phyloP scores from a whole-genome alignment of 2,797 vertebrate species.

The Pyrrhura leucotis region DNA sequence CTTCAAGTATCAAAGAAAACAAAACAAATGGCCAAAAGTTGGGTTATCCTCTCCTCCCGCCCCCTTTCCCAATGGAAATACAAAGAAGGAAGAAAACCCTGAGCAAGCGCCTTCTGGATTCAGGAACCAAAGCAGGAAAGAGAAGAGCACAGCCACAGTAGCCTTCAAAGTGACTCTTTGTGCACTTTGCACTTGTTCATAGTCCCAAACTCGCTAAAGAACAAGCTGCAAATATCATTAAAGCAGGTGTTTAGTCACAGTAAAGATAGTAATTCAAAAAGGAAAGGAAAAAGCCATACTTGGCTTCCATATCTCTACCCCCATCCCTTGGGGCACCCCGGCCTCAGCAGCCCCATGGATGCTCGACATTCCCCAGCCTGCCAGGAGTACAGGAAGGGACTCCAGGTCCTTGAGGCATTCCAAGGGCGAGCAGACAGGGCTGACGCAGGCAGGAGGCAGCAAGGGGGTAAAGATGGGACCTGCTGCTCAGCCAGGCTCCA shows the following conservation, averaged over 20 bases:
- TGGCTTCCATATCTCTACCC: neutral
- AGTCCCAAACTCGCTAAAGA: neutral
- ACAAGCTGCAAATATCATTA: neutral
- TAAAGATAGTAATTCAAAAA: neutral
- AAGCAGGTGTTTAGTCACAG: constrained; percentile 32
- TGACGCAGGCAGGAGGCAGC: neutral
- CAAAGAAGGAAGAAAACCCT: constrained; percentile 60
- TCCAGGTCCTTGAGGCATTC: neutral
- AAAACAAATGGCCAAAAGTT: constrained; percentile 10
- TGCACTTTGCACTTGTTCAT: neutral
- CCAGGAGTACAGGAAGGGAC: neutral
- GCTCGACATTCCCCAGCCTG: neutral
- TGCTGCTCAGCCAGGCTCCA: neutral
- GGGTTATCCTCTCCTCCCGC: constrained; percentile 18
- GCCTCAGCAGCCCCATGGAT: neutral
- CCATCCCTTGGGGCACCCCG: neutral
- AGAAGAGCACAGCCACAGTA: neutral
- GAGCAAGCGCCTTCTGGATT: constrained; percentile 47
- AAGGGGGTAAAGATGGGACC: neutral
- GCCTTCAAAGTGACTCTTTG: neutral
- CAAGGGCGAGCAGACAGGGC: neutral
- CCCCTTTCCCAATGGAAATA: constrained; percentile 20
- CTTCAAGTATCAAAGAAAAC: constrained; percentile 64
- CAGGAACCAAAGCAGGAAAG: neutral
- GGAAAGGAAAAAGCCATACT: neutral